Percentiles rank a stretch among this genome's conserved stretches.
These are phyloP conservation scores for Azorinus chamasolen DNA, from an alignment of 2,888 invertebrate genomes.

Conservation along the genomic window DNA sequence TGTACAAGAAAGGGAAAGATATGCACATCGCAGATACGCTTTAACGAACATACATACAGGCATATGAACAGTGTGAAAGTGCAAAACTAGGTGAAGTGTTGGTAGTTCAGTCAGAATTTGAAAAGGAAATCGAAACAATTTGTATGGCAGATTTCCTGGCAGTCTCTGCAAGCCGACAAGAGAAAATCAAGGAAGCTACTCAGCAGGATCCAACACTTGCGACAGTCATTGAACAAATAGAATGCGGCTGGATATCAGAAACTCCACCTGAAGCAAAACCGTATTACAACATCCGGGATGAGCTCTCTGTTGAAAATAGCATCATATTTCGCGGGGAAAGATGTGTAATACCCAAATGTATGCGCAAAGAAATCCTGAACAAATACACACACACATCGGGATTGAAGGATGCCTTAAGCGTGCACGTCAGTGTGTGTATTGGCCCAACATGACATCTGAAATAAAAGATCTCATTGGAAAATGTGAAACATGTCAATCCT, in stretches of 20 bases:
- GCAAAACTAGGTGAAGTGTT: conserved; percentile 7
- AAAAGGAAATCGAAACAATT: conserved; percentile 5
- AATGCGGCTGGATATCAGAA: conserved; percentile 48
- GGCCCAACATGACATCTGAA: conserved; percentile 37
- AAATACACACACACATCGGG: conserved; percentile 33
- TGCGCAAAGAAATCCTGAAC: conserved; percentile 39
- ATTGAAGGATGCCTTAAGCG: conserved; percentile 34
- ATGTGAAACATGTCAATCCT: conserved; percentile 40
- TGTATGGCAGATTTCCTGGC: conserved; percentile 14
- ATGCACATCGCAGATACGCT: conserved; percentile 59
- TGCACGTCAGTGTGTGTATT: conserved; percentile 37
- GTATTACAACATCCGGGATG: conserved; percentile 55
- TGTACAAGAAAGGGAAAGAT: conserved; percentile 52
- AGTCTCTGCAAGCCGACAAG: conserved; percentile 5
- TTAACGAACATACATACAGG: conserved; percentile 37
- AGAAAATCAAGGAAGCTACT: conserved; percentile 26
- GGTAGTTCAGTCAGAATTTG: conserved; percentile 9
- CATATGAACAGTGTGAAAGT: neutral
- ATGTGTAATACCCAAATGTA: conserved; percentile 21
- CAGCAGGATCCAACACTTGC: conserved; percentile 39
- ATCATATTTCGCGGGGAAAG: conserved; percentile 53
- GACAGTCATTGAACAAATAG: conserved; percentile 27
- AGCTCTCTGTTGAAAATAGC: conserved; percentile 52
- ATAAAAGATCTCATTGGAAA: conserved; percentile 29
- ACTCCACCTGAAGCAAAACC: conserved; percentile 28